Evolutionary conservation across 2,113 vertebrate genomes (phyloP).

Genomic region (Nerophis ophidion): DNA sequence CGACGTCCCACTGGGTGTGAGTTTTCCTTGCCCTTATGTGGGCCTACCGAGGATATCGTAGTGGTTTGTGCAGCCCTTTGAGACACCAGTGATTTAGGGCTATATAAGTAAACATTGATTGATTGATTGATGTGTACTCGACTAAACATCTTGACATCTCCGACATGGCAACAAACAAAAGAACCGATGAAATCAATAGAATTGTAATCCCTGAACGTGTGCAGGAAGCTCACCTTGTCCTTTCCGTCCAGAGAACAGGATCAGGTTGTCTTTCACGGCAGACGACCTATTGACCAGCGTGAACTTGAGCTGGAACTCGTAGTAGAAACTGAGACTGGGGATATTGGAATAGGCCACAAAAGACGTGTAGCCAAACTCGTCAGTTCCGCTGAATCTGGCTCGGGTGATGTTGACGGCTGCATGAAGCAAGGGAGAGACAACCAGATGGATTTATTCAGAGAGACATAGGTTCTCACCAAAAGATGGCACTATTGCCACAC

Average conservation of each 20-base stretch:
- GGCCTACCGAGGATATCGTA: too few species aligned
- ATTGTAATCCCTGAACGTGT: not conserved
- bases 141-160: too few species aligned
- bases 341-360: constrained; percentile 75
- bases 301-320: constrained; percentile 82
- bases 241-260: constrained; percentile 84
- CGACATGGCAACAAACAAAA: not conserved
- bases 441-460: not conserved
- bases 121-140: too few species aligned
- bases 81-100: too few species aligned
- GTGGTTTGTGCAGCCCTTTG: too few species aligned
- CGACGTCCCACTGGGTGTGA: too few species aligned
- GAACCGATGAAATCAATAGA: not conserved
- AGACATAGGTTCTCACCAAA: constrained; percentile 38
- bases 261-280: constrained; percentile 79
- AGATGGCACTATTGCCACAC: constrained; percentile 72
- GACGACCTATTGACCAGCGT: constrained; percentile 71
- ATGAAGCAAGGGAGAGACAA: constrained; percentile 9
- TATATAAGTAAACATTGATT: too few species aligned
- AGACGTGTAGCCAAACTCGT: constrained; percentile 79
- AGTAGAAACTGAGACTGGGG: constrained; percentile 71
- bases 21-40: too few species aligned
- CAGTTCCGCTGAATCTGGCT: constrained; percentile 75
- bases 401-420: constrained; percentile 77
- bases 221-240: constrained; percentile 74